Percentiles rank a stretch among this genome's conserved stretches.
Conservation (phyloP, 2,113 vertebrate genomes). For the Brachyhypopomus occidentalis region DNA sequence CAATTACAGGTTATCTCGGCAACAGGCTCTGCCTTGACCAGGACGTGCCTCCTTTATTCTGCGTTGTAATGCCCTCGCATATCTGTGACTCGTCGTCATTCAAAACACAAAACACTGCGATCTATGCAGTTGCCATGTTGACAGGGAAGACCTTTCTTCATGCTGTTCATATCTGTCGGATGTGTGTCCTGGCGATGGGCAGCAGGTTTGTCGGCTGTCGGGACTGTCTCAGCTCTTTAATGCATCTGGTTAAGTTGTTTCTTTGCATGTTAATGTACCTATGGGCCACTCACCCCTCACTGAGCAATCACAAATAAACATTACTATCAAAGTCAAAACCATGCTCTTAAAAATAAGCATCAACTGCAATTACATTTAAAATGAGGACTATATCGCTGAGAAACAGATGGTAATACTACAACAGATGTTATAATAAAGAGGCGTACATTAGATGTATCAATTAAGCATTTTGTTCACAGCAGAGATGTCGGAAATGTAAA, state of each 20-base stretch:
- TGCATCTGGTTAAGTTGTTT: conserved; percentile 75
- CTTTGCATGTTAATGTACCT: conserved; percentile 71
- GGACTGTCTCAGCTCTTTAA: conserved; percentile 67
- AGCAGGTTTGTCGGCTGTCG: conserved; percentile 41
- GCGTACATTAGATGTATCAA: not conserved
- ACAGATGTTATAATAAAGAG: not conserved
- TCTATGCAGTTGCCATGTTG: not conserved
- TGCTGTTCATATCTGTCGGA: not conserved
- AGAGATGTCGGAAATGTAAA: not conserved
- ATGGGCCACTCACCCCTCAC: conserved; percentile 1
- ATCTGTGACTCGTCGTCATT: not conserved
- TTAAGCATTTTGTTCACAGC: not conserved
- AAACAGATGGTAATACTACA: not conserved
- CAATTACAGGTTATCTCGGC: not conserved
- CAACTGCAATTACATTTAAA: no score
- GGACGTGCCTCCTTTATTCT: not conserved
- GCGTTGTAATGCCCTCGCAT: not conserved
- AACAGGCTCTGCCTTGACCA: not conserved
- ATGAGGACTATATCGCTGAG: no score
- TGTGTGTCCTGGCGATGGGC: not conserved
- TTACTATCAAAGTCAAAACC: conserved; percentile 15
- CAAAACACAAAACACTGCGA: not conserved
- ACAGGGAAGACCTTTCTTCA: not conserved
- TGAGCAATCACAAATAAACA: conserved; percentile 17
- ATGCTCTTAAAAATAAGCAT: not conserved